These are phyloP conservation scores for Tetrao urogallus DNA, from an alignment of 2,113 vertebrate genomes.

Conservation along the genomic window DNA sequence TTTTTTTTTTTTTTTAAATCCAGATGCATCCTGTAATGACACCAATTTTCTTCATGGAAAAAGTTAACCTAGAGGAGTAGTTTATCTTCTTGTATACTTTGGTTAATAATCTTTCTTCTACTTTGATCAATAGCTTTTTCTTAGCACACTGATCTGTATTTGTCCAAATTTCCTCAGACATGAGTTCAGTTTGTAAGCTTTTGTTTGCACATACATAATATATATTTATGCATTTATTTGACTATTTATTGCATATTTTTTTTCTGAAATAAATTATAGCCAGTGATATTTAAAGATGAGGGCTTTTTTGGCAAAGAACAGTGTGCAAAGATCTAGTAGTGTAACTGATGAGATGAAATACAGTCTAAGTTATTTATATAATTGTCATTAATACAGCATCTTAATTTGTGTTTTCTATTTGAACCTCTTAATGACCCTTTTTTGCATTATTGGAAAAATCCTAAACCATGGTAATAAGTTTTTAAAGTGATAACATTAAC, in stretches of 20 bases:
- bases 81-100: background rate
- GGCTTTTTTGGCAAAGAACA: background rate
- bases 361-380: background rate
- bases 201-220: background rate
- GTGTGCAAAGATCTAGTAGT: background rate
- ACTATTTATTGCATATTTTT: background rate
- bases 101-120: background rate
- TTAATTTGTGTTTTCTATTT: background rate
- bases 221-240: fast-evolving
- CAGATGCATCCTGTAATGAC: background rate
- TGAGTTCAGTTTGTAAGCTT: background rate
- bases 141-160: background rate
- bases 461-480: background rate
- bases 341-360: background rate
- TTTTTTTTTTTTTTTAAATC: background rate
- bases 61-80: background rate
- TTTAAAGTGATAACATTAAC: background rate
- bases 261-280: background rate
- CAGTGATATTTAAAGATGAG: background rate
- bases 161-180: background rate
- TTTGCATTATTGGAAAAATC: background rate
- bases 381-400: background rate
- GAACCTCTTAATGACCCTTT: background rate
- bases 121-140: background rate
- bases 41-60: background rate